Conservation (phyloP, 2,888 invertebrate species). For the Macrophya annulata region DNA sequence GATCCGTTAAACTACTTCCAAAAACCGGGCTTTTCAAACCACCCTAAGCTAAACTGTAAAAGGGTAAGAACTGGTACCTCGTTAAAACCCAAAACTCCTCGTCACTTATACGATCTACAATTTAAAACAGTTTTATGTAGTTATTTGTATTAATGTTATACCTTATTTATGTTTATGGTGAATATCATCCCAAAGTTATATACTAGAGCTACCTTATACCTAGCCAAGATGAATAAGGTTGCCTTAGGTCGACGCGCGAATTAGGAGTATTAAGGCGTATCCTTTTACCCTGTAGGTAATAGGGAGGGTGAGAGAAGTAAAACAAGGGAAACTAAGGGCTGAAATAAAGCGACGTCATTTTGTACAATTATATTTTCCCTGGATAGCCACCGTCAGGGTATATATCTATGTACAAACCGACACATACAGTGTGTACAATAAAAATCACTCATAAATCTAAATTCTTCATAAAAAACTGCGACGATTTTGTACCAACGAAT, state of each 20-base stretch:
- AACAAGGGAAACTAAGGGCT: conserved; percentile 58
- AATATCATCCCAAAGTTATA: background rate
- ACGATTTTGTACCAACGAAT: background rate
- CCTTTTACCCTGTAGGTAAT: background rate
- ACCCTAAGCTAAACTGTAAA: background rate
- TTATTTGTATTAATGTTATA: conserved; percentile 1
- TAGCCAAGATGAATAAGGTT: conserved; percentile 24
- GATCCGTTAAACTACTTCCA: conserved; percentile 24
- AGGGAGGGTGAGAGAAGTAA: background rate
- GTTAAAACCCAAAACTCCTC: conserved; percentile 12
- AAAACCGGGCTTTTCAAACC: conserved; percentile 8
- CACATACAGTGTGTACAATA: background rate
- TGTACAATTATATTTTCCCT: conserved; percentile 66
- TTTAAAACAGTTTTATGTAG: background rate
- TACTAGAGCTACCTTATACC: background rate
- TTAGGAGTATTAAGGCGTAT: conserved; percentile 39
- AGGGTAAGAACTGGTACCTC: background rate
- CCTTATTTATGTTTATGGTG: background rate
- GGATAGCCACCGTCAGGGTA: conserved; percentile 58
- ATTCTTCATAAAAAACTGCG: background rate
- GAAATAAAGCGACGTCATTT: conserved; percentile 67
- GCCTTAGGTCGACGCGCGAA: conserved; percentile 40
- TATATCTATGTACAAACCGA: background rate
- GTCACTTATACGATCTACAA: background rate
- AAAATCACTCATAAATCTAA: background rate